Evolutionary conservation across 2,113 vertebrate species (phyloP).

Genomic region (Naja naja): DNA sequence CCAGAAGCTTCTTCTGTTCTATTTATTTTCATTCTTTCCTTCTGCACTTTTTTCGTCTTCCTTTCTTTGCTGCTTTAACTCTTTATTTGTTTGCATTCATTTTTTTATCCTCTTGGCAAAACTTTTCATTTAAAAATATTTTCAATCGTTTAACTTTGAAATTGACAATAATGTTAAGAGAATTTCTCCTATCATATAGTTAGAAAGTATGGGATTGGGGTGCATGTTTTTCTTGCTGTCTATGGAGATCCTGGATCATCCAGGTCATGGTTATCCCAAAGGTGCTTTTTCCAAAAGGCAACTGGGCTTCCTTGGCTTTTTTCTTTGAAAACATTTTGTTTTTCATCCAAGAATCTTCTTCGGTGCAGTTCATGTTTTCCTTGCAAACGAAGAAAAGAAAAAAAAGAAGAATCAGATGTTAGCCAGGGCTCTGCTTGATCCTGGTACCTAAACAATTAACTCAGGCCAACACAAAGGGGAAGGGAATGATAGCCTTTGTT

Average conservation of each 20-base stretch:
- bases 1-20: not conserved
- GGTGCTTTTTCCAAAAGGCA: not conserved
- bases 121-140: not conserved
- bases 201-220: not conserved
- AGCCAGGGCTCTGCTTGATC: not conserved
- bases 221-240: not conserved
- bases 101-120: not conserved
- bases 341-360: not conserved
- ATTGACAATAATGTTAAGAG: not conserved
- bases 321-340: not conserved
- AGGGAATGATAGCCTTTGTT: not conserved
- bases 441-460: not conserved
- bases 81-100: not conserved
- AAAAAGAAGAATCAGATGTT: not conserved
- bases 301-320: not conserved
- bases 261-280: not conserved
- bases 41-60: not conserved
- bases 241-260: not conserved
- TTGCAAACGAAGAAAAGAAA: not conserved
- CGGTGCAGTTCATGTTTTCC: not conserved
- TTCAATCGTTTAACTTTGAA: not conserved
- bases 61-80: not conserved
- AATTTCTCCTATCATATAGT: not conserved
- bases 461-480: no score
- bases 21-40: not conserved